Conservation (phyloP, 2,113 vertebrate genomes). For the Epinephelus fuscoguttatus region DNA sequence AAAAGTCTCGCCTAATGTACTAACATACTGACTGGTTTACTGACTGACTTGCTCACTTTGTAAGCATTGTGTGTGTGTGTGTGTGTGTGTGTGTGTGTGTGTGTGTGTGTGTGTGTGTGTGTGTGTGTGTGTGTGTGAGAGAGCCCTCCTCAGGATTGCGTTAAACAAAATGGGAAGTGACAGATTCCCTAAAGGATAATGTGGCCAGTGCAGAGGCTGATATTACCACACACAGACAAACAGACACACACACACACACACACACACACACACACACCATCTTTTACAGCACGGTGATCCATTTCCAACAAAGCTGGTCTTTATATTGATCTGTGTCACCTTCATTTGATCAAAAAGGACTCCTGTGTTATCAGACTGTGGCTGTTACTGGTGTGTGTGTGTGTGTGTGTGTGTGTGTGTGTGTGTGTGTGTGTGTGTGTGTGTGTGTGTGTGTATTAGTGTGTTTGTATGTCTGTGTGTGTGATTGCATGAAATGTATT, state of each 20-base stretch:
- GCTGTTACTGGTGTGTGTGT: not conserved
- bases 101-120: constrained; percentile 34
- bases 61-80: not conserved
- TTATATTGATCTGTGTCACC: constrained; percentile 81
- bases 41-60: too few species aligned
- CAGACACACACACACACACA: not conserved
- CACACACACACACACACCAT: constrained; percentile 13
- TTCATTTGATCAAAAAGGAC: constrained; percentile 81
- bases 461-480: too few species aligned
- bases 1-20: not conserved
- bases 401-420: constrained; percentile 1
- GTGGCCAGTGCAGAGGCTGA: constrained; percentile 83
- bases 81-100: constrained; percentile 4
- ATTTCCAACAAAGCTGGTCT: constrained; percentile 67
- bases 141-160: constrained; percentile 81
- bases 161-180: constrained; percentile 93
- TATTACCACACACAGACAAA: constrained; percentile 65
- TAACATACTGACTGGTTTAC: not conserved
- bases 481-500: too few species aligned
- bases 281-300: constrained; percentile 71
- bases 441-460: too few species aligned
- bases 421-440: not conserved
- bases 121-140: constrained; percentile 33
- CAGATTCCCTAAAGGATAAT: constrained; percentile 90
- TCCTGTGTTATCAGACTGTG: constrained; percentile 64